Evolutionary conservation across 1,140 invertebrate genomes (phyloP).

Genomic region (Pachyrhynchus sulphureomaculatus): DNA sequence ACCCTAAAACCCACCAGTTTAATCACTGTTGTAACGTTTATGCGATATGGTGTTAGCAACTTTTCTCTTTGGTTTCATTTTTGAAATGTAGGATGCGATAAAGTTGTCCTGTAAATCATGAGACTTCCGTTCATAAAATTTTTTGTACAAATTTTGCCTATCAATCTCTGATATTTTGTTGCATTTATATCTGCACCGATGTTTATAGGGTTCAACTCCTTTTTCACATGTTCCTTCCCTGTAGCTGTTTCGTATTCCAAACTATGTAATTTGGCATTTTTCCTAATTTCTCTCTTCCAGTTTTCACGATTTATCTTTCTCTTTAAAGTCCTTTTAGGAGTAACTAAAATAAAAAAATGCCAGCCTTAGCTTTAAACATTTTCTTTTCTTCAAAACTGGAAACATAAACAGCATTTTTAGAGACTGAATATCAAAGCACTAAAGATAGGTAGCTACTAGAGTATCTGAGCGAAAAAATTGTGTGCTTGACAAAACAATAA

Average conservation of each 20-base stretch:
- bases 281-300: neutral
- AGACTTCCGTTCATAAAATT: neutral
- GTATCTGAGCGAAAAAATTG: too few species aligned
- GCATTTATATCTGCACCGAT: slow-evolving; percentile 7
- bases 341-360: slow-evolving; percentile 2
- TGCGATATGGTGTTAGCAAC: neutral
- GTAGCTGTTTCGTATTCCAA: neutral
- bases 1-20: too few species aligned
- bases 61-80: neutral
- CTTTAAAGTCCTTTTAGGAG: neutral
- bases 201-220: neutral
- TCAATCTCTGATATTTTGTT: neutral
- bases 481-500: too few species aligned
- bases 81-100: neutral
- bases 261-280: neutral
- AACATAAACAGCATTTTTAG: too few species aligned
- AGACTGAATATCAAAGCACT: too few species aligned
- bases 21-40: too few species aligned
- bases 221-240: slow-evolving; percentile 4
- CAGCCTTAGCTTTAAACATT: too few species aligned
- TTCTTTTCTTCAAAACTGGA: too few species aligned
- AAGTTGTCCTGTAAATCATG: neutral
- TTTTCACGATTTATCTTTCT: neutral
- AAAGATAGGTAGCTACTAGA: too few species aligned
- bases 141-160: neutral